Evolutionary conservation across 1,140 invertebrate genomes (phyloP).

Genomic region (Nephila pilipes): DNA sequence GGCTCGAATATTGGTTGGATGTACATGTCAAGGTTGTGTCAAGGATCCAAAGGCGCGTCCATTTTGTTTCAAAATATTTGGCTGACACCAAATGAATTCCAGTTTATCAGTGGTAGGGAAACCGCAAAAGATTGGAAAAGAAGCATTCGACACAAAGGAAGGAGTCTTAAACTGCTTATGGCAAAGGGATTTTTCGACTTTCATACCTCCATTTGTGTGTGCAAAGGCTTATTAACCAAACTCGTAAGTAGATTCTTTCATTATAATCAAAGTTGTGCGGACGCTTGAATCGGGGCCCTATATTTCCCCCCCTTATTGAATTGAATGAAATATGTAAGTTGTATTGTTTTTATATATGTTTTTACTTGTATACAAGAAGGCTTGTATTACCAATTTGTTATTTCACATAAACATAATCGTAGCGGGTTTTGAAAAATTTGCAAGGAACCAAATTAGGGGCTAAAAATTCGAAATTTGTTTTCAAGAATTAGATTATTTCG

Average conservation of each 20-base stretch:
- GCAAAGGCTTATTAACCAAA: constrained; percentile 80
- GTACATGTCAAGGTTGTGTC: constrained; percentile 81
- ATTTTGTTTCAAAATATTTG: constrained; percentile 82
- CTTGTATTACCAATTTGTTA: too few relatives aligned
- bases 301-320: too few relatives aligned
- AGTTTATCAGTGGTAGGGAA: constrained; percentile 83
- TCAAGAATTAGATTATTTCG: too few relatives aligned
- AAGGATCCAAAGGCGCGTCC: constrained; percentile 82
- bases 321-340: too few relatives aligned
- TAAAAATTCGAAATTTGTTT: too few relatives aligned
- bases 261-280: neutral
- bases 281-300: too few relatives aligned
- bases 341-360: too few relatives aligned
- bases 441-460: too few relatives aligned
- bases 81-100: constrained; percentile 84
- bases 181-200: constrained; percentile 82
- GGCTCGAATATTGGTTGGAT: constrained; percentile 81
- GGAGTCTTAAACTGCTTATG: constrained; percentile 83
- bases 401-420: too few relatives aligned
- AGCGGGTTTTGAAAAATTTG: too few relatives aligned
- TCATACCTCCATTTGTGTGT: constrained; percentile 82
- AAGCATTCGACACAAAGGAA: constrained; percentile 83
- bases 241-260: constrained; percentile 73
- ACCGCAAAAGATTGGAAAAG: constrained; percentile 84
- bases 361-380: too few relatives aligned